phyloP scores from a whole-genome alignment of 1,140 invertebrate species.

The Tribolium madens region DNA sequence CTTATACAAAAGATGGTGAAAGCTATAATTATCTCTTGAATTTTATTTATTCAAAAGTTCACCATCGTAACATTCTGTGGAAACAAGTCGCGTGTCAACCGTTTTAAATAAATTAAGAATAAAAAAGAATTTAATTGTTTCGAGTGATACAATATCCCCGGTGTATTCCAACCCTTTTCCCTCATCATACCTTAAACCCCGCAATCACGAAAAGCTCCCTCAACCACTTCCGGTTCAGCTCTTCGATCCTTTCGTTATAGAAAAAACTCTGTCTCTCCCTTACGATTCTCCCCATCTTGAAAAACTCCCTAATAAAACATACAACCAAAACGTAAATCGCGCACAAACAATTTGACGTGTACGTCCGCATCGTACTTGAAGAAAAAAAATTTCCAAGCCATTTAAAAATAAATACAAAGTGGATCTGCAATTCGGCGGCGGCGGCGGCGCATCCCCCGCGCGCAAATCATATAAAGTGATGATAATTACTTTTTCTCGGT shows the following conservation, averaged over 20 bases:
- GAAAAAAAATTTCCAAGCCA: slow-evolving; percentile 7
- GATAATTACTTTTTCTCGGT: slow-evolving; percentile 23
- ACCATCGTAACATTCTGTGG: background rate
- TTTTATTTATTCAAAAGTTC: slow-evolving; percentile 2
- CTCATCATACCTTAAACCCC: slow-evolving; percentile 11
- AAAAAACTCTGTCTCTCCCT: slow-evolving; percentile 26
- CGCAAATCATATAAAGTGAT: slow-evolving; percentile 23
- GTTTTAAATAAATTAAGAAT: background rate
- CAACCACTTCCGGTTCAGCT: slow-evolving; percentile 17
- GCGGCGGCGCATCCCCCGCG: slow-evolving; percentile 22
- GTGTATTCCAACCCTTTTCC: background rate
- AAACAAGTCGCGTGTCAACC: slow-evolving; percentile 1
- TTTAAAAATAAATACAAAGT: slow-evolving; percentile 32
- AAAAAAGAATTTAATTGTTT: background rate
- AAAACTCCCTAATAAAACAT: background rate
- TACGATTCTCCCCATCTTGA: background rate
- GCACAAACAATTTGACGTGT: slow-evolving; percentile 26
- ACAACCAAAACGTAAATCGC: slow-evolving; percentile 6
- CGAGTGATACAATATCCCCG: no score
- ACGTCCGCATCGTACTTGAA: slow-evolving; percentile 17
- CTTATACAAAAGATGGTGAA: background rate
- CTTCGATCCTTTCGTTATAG: slow-evolving; percentile 18
- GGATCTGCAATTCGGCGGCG: slow-evolving; percentile 22
- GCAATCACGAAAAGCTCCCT: slow-evolving; percentile 11
- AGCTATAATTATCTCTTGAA: slow-evolving; percentile 13